phyloP scores from a whole-genome alignment of 2,888 invertebrate species.

The Parnassius glacialis region DNA sequence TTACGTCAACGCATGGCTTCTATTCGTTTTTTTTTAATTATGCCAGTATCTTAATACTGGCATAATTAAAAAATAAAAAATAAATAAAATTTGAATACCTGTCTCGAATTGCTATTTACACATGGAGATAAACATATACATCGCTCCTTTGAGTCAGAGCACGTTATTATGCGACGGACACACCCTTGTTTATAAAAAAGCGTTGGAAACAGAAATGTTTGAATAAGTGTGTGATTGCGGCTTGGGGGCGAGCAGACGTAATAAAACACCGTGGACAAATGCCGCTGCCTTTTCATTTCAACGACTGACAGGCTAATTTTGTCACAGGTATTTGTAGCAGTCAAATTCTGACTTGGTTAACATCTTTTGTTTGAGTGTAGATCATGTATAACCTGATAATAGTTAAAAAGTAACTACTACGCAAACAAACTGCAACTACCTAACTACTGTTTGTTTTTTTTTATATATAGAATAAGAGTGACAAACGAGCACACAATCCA shows the following conservation, averaged over 20 bases:
- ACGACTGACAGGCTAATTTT: conserved; percentile 26
- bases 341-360: too few relatives aligned
- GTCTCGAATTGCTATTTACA: conserved; percentile 29
- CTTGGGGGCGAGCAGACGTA: conserved; percentile 32
- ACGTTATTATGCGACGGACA: conserved; percentile 55
- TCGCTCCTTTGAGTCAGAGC: conserved; percentile 48
- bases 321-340: conserved; percentile 22
- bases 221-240: conserved; percentile 79
- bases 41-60: too few relatives aligned
- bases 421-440: too few relatives aligned
- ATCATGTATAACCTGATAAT: too few relatives aligned
- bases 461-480: too few relatives aligned
- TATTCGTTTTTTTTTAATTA: too few relatives aligned
- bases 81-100: conserved; percentile 21
- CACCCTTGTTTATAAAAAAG: conserved; percentile 60
- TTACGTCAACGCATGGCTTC: too few relatives aligned
- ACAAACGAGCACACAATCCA: too few relatives aligned
- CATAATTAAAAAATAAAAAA: too few relatives aligned
- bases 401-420: too few relatives aligned
- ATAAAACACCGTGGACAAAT: conserved; percentile 32
- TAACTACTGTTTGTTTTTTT: too few relatives aligned
- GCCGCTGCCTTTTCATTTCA: conserved; percentile 33
- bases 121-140: conserved; percentile 9
- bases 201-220: conserved; percentile 63
- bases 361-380: too few relatives aligned